Evolutionary conservation across 2,888 invertebrate species (phyloP), one percentile per base, ranked within the genome.

Genomic region (Hypsopygia costalis): DNA sequence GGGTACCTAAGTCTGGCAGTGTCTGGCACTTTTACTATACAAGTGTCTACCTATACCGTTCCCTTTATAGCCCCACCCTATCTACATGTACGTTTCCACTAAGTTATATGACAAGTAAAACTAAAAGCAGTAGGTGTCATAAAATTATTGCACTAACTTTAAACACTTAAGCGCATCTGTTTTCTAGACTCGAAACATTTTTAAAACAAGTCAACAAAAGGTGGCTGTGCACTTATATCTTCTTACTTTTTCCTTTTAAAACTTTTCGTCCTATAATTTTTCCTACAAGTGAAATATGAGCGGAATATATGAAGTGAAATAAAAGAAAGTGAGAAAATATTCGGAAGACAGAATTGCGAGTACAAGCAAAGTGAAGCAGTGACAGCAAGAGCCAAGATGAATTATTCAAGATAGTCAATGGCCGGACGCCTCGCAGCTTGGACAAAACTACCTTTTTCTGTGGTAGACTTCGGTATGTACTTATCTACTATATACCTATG

Each of bases 331-430:
- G 41, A 47, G 42, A 48, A 51, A 44, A 47, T 36, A 44, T 49
- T 53, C 37, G 48, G 55, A 55, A 49, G 16, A 16, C 3, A 16
- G 62, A 69, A 59, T 60, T 57, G 54, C 58, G 60, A 61, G 61
- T 55, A 55, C 55, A 51, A 57, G 60, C 52, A 57, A 65, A 60
- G 71, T 65, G 65, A 69, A 62, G 66, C 60, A 59, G 61, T 69
- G 75, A 68, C 69, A 70, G 68, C 63, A 45, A 62, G 58, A 69
- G 57, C 60, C 65, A 49, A 59, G 51, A 77, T 80, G 78, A 79
- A 81, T 81, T 71, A 81, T 81, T 79, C 76, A 81, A 63, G 62
- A 63, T 62, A 63, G 69, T 62, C 73, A 69, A 67, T 73, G 72
- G 66, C 71, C 25, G 40, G 16, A 16, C 16, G 22, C 30, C 22